These are phyloP conservation scores for Adineta ricciae DNA, from an alignment of 2,888 invertebrate species.

Conservation along the genomic window DNA sequence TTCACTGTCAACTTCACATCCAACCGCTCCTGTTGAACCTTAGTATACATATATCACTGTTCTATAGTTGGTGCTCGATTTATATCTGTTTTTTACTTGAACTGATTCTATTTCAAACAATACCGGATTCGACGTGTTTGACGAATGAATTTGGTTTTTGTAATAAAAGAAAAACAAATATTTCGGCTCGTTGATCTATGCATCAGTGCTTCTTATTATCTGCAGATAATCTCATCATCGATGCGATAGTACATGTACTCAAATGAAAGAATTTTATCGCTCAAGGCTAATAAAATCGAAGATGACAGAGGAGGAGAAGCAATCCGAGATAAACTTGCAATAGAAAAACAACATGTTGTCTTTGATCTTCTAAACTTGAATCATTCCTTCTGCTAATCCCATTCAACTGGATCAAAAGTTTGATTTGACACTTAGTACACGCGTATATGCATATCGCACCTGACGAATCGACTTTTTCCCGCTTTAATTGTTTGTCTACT, in stretches of 20 bases:
- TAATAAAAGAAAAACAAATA: too few species aligned
- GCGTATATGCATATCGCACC: background rate
- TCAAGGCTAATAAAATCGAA: background rate
- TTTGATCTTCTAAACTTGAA: background rate
- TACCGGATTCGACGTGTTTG: background rate
- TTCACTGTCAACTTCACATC: background rate
- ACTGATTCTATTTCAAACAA: background rate
- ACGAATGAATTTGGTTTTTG: background rate
- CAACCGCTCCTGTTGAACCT: background rate
- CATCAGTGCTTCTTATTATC: background rate
- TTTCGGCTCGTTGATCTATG: too few species aligned
- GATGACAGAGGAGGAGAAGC: background rate
- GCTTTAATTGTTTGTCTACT: background rate
- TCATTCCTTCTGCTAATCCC: background rate
- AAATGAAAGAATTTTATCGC: background rate
- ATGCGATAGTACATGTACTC: background rate
- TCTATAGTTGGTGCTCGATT: background rate
- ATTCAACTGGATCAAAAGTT: background rate
- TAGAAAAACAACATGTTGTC: background rate
- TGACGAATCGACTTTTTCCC: background rate
- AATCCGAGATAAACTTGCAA: background rate
- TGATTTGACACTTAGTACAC: background rate
- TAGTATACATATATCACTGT: background rate
- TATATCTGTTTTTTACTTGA: background rate
- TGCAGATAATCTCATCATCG: background rate